Evolutionary conservation across 2,113 vertebrate genomes (phyloP).

Genomic region (Amphiprion ocellaris): DNA sequence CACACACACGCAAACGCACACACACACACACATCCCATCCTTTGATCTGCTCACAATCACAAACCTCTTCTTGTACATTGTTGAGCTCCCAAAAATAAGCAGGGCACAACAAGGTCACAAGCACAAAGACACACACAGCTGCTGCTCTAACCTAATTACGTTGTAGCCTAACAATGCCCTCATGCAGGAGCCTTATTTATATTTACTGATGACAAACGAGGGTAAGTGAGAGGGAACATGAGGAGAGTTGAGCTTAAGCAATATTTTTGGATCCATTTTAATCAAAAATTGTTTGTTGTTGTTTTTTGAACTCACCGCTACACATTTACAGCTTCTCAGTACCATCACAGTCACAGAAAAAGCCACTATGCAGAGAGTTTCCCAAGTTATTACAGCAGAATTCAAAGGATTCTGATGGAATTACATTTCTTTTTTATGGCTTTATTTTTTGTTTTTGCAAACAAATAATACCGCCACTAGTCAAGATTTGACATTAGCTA

Average conservation of each 20-base stretch:
- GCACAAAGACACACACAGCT: too few relatives aligned
- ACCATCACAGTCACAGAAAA: neutral
- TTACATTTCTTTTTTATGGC: too few relatives aligned
- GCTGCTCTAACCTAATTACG: neutral
- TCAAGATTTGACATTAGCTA: too few relatives aligned
- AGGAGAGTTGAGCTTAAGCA: neutral
- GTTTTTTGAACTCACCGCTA: neutral
- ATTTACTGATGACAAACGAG: conserved; percentile 22
- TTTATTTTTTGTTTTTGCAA: too few relatives aligned
- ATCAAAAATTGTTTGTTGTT: neutral
- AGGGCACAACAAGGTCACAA: too few relatives aligned
- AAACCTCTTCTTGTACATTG: neutral
- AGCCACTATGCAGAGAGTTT: too few relatives aligned
- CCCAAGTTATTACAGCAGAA: neutral
- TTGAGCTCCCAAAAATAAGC: too few relatives aligned
- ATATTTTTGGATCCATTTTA: neutral
- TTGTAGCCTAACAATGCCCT: neutral
- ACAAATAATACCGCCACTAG: too few relatives aligned
- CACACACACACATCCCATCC: neutral
- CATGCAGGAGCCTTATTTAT: conserved; percentile 8
- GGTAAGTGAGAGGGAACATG: neutral
- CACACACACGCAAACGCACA: neutral
- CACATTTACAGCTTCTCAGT: neutral
- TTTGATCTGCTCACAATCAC: neutral
- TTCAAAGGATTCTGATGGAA: neutral